A percentile compares a stretch with the other conserved stretches of the same genome.
Conservation (phyloP, 2,888 invertebrate species). For the Oithona nana region DNA sequence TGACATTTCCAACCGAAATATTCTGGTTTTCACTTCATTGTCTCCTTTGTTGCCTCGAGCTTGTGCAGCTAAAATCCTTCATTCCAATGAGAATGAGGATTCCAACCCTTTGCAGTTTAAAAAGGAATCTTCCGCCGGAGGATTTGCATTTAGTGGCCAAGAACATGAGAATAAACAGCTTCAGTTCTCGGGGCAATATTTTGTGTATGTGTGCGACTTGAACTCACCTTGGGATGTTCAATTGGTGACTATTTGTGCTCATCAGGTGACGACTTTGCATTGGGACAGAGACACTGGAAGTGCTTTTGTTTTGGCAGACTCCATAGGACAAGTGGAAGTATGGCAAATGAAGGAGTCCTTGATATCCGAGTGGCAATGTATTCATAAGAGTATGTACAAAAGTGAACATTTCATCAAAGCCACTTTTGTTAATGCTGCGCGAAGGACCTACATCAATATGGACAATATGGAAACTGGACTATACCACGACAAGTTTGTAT, state of each 20-base stretch:
- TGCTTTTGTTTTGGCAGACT: neutral
- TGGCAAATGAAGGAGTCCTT: neutral
- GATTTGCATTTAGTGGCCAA: too few relatives aligned
- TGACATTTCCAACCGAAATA: neutral
- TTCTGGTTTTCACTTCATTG: neutral
- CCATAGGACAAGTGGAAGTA: neutral
- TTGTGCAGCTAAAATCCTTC: too few relatives aligned
- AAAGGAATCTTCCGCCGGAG: too few relatives aligned
- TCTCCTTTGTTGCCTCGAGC: neutral
- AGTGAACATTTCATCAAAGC: neutral
- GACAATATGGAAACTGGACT: neutral
- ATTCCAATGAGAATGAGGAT: neutral
- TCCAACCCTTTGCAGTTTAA: neutral
- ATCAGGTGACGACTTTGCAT: neutral
- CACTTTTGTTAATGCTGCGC: neutral
- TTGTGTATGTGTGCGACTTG: neutral
- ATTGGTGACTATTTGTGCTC: neutral
- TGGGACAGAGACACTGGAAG: neutral
- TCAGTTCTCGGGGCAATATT: too few relatives aligned
- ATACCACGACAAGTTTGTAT: neutral
- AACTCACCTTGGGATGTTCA: slow-evolving; percentile 4
- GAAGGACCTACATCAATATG: neutral
- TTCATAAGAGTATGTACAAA: neutral
- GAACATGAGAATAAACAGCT: too few relatives aligned
- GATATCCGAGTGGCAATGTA: neutral